A percentile compares a stretch with the other conserved stretches of the same genome.
Conservation (phyloP, 2,113 vertebrate genomes). For the Regulus satrapa region DNA sequence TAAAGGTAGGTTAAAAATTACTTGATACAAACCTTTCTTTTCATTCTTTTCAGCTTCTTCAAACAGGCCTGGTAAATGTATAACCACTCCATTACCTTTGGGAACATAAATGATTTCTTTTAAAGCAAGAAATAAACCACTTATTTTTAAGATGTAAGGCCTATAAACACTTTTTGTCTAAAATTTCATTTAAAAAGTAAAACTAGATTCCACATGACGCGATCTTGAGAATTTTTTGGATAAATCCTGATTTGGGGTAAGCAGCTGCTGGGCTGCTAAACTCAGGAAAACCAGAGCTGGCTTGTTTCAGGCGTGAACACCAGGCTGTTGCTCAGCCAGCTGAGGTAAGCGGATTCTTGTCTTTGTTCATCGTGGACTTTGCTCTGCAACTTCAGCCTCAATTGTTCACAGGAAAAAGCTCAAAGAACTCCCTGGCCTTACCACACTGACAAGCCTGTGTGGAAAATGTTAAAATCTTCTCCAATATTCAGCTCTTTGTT, state of each 20-base stretch:
- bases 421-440: neutral
- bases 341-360: slow-evolving; percentile 35
- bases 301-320: neutral
- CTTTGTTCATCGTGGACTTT: slow-evolving; percentile 6
- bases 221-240: neutral
- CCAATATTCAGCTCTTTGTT: neutral
- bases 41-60: slow-evolving; percentile 99
- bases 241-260: neutral
- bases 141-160: neutral
- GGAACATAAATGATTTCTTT: slow-evolving; percentile 35
- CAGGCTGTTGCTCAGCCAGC: neutral
- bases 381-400: neutral
- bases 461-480: neutral
- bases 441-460: neutral
- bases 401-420: neutral
- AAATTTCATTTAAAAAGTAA: neutral
- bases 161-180: neutral
- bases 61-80: slow-evolving; percentile 96
- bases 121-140: neutral
- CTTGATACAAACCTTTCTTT: slow-evolving; percentile 85
- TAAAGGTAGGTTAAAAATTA: neutral
- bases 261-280: neutral
- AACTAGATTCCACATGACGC: neutral
- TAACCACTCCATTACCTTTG: slow-evolving; percentile 94
- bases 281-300: neutral